Base-by-base conservation (phyloP, 1,140 invertebrate species). In the Epicauta chinensis region DNA sequence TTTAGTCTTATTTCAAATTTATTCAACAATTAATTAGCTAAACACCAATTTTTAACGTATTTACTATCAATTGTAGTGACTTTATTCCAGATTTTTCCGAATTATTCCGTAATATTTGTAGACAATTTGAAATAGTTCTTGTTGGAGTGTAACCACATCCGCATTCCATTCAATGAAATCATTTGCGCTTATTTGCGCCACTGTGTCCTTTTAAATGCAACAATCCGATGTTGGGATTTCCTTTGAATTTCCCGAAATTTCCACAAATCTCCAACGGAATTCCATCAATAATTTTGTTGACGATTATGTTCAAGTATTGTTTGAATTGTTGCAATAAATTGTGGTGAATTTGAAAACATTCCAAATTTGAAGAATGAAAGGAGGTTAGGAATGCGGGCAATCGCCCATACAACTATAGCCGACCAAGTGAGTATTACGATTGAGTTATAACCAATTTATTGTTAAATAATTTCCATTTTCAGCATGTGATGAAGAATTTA, bases 371-470 rank as follows among this genome's bases (percentile, higher is more conserved):
- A 63, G 57, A 59, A 64, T 63, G 63, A 63, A 62, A 58, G 63
- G 65, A 65, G 65, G 65, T 67, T 67, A 67, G 63, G 63, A 67
- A 65, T 65, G 63, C 47, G 61, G 58, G 58, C 57, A 61, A 47
- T 65, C 56, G 59, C 55, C 61, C 63, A 65, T 48, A 53, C 30
- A 62, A 64, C 56, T 63, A 58, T 50, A 57, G 49, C 44, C 53
- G 57, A 55, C 44, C 63, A 63, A 60, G 61, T 65, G 41, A 23
- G 23, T n/a, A n/a, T 23, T 29, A 40, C 3, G 3, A n/a, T 40
- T 17, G 49, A 43, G 43, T 3, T 10, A 34, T 36, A 16, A 32
- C 13, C 29, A 52, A 45, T 52, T 16, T 34, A 2, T 11, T 41
- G 39, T 16, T 35, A 46, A 41, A 29, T 50, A 34, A 12, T 38